These are phyloP conservation scores for Phocides pigmalion DNA, from an alignment of 1,140 invertebrate genomes.

Conservation along the genomic window DNA sequence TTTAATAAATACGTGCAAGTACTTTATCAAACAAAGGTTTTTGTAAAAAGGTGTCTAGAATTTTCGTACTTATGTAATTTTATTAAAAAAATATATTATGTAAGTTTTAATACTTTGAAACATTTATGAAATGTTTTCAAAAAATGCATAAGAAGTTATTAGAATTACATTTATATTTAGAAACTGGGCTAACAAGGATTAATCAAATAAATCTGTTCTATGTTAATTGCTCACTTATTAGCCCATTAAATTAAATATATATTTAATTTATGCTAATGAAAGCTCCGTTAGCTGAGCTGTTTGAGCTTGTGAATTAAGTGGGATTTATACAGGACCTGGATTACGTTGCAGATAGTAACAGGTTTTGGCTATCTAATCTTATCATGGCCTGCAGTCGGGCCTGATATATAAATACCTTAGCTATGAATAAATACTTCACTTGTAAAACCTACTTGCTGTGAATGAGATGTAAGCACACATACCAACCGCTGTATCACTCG, in stretches of 20 bases:
- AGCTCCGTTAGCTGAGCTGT: slow-evolving; percentile 26
- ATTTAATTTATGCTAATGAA: slow-evolving; percentile 25
- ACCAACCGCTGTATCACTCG: slow-evolving; percentile 10
- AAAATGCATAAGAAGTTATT: too few species aligned
- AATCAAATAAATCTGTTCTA: neutral
- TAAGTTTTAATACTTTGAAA: too few species aligned
- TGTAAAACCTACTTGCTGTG: slow-evolving; percentile 16
- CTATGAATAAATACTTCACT: slow-evolving; percentile 29
- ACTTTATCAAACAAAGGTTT: too few species aligned
- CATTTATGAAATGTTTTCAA: too few species aligned
- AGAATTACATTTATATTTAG: too few species aligned
- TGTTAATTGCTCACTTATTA: slow-evolving; percentile 9
- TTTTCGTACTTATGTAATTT: too few species aligned
- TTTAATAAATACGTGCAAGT: too few species aligned
- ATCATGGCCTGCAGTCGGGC: slow-evolving; percentile 16
- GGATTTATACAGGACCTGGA: slow-evolving; percentile 24
- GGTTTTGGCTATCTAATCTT: slow-evolving; percentile 33
- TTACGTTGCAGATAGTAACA: slow-evolving; percentile 27
- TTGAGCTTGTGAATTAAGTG: slow-evolving; percentile 26
- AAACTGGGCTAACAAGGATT: neutral
- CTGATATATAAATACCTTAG: slow-evolving; percentile 20
- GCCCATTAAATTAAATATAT: slow-evolving; percentile 20
- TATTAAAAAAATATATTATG: too few species aligned
- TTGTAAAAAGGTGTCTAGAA: too few species aligned
- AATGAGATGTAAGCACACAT: slow-evolving; percentile 28